A percentile compares a stretch with the other conserved stretches of the same genome.
phyloP scores from a whole-genome alignment of 1,140 invertebrate genomes.

The Centruroides sculpturatus region DNA sequence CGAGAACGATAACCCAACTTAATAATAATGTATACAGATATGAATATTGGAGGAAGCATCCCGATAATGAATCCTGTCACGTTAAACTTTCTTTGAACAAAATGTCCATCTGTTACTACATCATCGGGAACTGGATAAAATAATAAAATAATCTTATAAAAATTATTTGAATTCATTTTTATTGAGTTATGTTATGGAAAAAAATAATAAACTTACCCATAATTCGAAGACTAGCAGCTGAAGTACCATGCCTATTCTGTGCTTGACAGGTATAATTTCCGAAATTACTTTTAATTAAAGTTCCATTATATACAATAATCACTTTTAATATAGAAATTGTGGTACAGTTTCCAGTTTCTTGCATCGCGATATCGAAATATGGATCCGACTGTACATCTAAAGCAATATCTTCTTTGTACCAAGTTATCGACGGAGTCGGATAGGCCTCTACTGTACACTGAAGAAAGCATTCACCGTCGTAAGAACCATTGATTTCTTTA shows the following conservation, averaged over 20 bases:
- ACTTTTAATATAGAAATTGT: not conserved
- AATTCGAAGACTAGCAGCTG: not conserved
- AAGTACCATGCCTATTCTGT: conserved; percentile 2
- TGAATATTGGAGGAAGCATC: conserved; percentile 20
- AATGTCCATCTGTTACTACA: too few species aligned
- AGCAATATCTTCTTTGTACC: conserved; percentile 7
- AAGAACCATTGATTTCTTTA: not conserved
- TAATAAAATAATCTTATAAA: too few species aligned
- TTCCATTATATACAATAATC: not conserved
- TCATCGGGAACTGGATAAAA: too few species aligned
- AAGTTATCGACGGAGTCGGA: conserved; percentile 3
- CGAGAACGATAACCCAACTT: conserved; percentile 21
- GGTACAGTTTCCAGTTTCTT: not conserved
- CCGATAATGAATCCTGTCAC: conserved; percentile 21
- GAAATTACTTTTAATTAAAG: too few species aligned
- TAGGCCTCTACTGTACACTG: conserved; percentile 7
- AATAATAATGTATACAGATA: conserved; percentile 22
- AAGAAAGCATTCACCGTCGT: not conserved
- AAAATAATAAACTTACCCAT: not conserved
- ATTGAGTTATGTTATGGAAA: not conserved
- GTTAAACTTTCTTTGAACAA: conserved; percentile 19
- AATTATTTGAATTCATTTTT: too few species aligned
- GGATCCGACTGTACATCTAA: not conserved
- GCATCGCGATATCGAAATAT: not conserved
- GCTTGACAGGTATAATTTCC: conserved; percentile 14